Percentiles rank a stretch among this genome's conserved stretches.
These are phyloP conservation scores for Apistogramma diplotaenia DNA, from an alignment of 2,113 vertebrate genomes.

Conservation along the genomic window DNA sequence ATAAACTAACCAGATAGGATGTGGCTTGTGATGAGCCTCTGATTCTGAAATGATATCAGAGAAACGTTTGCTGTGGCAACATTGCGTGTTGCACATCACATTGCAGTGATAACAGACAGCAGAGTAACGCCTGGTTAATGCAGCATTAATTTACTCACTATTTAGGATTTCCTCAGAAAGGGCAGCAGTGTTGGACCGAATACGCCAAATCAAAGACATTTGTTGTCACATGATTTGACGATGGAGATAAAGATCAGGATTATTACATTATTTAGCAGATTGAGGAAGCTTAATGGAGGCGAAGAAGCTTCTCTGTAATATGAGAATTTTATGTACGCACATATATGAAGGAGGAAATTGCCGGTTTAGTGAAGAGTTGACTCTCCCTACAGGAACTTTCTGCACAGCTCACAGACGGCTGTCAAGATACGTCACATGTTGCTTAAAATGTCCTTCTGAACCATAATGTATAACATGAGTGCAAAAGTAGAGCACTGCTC, in stretches of 20 bases:
- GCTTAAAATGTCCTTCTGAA: background rate
- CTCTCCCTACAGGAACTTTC: constrained; percentile 1
- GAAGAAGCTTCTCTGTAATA: background rate
- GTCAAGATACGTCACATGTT: background rate
- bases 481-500: constrained; percentile 13
- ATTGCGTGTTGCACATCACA: background rate
- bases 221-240: background rate
- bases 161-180: background rate
- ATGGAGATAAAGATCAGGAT: background rate
- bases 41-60: background rate
- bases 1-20: background rate
- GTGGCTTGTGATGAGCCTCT: background rate
- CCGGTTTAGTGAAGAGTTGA: background rate
- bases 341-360: background rate
- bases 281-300: background rate
- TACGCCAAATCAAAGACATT: background rate
- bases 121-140: background rate
- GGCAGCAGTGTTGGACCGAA: background rate
- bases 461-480: background rate
- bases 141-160: background rate
- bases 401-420: background rate
- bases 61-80: background rate
- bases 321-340: background rate
- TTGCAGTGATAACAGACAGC: background rate
- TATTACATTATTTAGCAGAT: background rate